Conservation (phyloP, 2,888 invertebrate genomes). For the Amitus sp. region DNA sequence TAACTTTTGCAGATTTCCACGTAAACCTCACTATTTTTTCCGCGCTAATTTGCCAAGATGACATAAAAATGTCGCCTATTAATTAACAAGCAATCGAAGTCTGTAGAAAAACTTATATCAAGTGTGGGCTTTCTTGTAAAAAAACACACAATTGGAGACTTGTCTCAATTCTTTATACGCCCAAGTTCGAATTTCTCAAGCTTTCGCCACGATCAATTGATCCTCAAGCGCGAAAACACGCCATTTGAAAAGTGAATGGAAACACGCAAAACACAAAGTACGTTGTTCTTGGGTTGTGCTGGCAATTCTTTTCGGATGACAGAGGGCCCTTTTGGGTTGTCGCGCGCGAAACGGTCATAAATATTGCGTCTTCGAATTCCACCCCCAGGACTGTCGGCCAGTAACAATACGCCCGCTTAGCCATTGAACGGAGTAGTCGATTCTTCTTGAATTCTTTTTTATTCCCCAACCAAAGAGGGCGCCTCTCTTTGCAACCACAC, state of each 20-base stretch:
- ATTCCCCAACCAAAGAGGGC: slow-evolving; percentile 15
- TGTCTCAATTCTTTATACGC: background rate
- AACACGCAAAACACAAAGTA: slow-evolving; percentile 21
- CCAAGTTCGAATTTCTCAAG: no score
- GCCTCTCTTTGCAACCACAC: background rate
- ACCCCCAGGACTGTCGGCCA: slow-evolving; percentile 29
- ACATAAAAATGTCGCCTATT: no score
- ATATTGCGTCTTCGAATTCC: slow-evolving; percentile 43
- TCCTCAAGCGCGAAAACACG: no score
- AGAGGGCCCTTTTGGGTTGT: slow-evolving; percentile 34
- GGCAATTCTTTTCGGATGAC: slow-evolving; percentile 39
- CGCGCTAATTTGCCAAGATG: no score
- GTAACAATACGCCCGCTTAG: slow-evolving; percentile 45
- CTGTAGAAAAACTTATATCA: no score
- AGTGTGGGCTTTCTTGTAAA: no score
- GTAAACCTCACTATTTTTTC: no score
- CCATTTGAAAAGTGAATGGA: background rate
- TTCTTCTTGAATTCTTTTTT: slow-evolving; percentile 36
- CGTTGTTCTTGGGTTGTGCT: slow-evolving; percentile 30
- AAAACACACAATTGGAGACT: no score
- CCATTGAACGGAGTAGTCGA: slow-evolving; percentile 45
- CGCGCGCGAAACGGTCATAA: slow-evolving; percentile 43
- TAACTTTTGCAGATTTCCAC: no score
- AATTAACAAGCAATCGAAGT: no score
- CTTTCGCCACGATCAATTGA: no score